phyloP scores from a whole-genome alignment of 2,888 invertebrate species.

The Crepidodera aurea region DNA sequence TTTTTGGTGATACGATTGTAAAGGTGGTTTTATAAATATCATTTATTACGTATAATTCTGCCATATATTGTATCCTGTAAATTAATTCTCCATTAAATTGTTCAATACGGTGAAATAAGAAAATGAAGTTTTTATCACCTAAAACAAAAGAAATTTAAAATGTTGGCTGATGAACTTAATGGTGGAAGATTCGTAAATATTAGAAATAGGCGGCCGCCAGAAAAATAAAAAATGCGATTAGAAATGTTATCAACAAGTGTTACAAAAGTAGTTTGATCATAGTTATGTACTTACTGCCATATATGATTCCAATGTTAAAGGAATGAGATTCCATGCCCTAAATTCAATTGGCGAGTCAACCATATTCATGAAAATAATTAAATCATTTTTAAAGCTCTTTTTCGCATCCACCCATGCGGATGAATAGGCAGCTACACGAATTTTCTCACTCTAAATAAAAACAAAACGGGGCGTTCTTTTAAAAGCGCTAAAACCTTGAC shows the following conservation, averaged over 20 bases:
- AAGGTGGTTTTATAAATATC: too few species aligned
- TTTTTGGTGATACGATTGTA: too few species aligned
- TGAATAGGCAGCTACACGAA: constrained; percentile 15
- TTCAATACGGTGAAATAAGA: constrained; percentile 21
- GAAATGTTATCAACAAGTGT: too few species aligned
- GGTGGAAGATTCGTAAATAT: too few species aligned
- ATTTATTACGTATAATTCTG: too few species aligned
- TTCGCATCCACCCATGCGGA: constrained; percentile 5
- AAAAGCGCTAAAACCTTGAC: too few species aligned
- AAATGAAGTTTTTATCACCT: constrained; percentile 26
- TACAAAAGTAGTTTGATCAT: too few species aligned
- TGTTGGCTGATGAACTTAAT: too few species aligned
- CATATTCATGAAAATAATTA: constrained; percentile 15
- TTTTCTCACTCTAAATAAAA: constrained; percentile 17
- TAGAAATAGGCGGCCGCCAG: too few species aligned
- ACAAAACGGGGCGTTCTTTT: too few species aligned
- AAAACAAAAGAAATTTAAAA: constrained; percentile 14
- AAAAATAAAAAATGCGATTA: too few species aligned
- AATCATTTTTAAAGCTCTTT: constrained; percentile 18
- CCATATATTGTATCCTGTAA: too few species aligned
- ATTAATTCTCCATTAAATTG: constrained; percentile 8
- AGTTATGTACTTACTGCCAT: constrained; percentile 24
- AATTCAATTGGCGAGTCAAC: constrained; percentile 11
- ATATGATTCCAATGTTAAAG: constrained; percentile 14
- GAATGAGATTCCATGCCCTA: constrained; percentile 14